phyloP scores from a whole-genome alignment of 2,797 vertebrate genomes.

The Amazona ochrocephala region DNA sequence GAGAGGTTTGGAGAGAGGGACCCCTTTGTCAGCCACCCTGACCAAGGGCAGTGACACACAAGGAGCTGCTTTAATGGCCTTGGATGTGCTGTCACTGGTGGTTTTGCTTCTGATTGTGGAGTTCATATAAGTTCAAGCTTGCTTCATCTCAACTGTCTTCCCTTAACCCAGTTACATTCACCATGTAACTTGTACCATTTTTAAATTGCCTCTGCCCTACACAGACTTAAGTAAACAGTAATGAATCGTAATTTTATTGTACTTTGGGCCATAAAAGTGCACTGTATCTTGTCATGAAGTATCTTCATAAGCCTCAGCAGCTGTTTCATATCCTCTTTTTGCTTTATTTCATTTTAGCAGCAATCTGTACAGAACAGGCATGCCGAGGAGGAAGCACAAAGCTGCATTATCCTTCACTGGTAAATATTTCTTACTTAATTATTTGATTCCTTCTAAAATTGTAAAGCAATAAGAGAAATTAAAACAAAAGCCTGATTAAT shows the following conservation, averaged over 20 bases:
- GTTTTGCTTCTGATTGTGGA: neutral
- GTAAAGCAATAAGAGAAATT: neutral
- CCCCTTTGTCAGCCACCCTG: neutral
- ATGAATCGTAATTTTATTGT: neutral
- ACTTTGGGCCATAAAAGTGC: neutral
- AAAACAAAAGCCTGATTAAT: neutral
- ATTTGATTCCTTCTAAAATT: neutral
- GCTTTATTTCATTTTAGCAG: neutral
- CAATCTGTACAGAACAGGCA: fast-evolving
- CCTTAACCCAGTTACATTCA: neutral
- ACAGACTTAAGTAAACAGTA: neutral
- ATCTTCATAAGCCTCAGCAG: neutral
- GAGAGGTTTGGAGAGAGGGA: no score
- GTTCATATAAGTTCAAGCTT: fast-evolving
- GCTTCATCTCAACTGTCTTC: neutral
- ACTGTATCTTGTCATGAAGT: neutral
- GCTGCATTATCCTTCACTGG: neutral
- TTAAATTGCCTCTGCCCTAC: neutral
- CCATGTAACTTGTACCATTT: neutral
- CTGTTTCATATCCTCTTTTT: neutral
- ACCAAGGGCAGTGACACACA: fast-evolving
- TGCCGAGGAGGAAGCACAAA: neutral
- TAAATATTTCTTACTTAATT: neutral
- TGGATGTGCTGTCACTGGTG: fast-evolving
- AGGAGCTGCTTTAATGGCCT: neutral